Evolutionary conservation across 2,888 invertebrate species (phyloP).

Genomic region (Orthosia gracilis): DNA sequence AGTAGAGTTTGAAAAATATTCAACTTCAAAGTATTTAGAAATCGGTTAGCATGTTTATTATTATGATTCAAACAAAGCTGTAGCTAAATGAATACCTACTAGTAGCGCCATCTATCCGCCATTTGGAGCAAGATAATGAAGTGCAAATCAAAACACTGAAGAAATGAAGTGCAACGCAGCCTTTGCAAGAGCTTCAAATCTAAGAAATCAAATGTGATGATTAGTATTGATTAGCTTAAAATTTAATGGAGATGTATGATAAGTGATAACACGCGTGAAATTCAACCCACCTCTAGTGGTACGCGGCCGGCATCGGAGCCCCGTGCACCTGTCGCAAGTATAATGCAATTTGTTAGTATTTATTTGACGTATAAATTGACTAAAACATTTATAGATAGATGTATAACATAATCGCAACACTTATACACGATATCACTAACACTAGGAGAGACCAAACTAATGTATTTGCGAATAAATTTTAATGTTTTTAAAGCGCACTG

Average conservation of each 20-base stretch:
- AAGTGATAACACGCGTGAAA: constrained; percentile 43
- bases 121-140: neutral
- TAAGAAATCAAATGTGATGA: neutral
- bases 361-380: neutral
- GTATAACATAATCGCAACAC: no score
- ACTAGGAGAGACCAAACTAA: no score
- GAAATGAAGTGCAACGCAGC: neutral
- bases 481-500: no score
- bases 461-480: no score
- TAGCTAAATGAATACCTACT: neutral
- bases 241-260: neutral
- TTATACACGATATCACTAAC: no score
- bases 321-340: constrained; percentile 54
- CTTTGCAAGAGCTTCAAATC: neutral
- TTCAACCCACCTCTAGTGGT: constrained; percentile 58
- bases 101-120: constrained; percentile 50
- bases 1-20: no score
- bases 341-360: constrained; percentile 33
- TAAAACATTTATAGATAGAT: no score
- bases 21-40: no score
- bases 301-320: constrained; percentile 51
- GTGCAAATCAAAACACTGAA: neutral
- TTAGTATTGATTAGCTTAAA: no score
- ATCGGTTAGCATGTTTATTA: no score
- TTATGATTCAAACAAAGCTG: neutral